phyloP scores from a whole-genome alignment of 2,888 invertebrate species.

The Eucera pruinosa region DNA sequence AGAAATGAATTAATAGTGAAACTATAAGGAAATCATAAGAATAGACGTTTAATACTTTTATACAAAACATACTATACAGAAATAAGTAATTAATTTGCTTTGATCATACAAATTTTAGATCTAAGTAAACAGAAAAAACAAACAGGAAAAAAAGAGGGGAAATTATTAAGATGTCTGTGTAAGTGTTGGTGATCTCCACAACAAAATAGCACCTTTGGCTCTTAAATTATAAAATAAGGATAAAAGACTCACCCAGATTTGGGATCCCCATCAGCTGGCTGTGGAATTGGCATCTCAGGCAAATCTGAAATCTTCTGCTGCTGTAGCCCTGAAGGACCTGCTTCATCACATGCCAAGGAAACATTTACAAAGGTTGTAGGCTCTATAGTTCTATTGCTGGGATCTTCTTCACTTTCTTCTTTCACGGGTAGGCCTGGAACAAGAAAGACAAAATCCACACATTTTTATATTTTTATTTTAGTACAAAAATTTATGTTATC shows the following conservation, averaged over 20 bases:
- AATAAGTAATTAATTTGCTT: conserved; percentile 17
- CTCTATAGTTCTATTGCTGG: conserved; percentile 78
- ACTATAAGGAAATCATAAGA: not conserved
- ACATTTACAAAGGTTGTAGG: conserved; percentile 83
- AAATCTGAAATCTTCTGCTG: conserved; percentile 82
- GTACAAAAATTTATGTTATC: not conserved
- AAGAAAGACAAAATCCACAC: not conserved
- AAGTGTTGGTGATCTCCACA: conserved; percentile 80
- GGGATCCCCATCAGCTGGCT: conserved; percentile 79
- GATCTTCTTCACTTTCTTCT: conserved; percentile 82
- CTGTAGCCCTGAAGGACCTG: conserved; percentile 83
- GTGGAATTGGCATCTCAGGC: conserved; percentile 79
- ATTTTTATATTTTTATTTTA: not conserved
- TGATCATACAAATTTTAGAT: not conserved
- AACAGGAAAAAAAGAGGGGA: no score
- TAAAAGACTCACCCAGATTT: conserved; percentile 83
- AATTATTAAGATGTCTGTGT: conserved; percentile 50
- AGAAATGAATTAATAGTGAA: not conserved
- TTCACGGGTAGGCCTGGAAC: conserved; percentile 80
- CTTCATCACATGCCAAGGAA: conserved; percentile 82
- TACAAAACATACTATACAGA: not conserved
- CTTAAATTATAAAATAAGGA: conserved; percentile 63
- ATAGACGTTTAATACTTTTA: not conserved
- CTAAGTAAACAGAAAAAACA: no score
- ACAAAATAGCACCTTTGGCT: conserved; percentile 80